Conservation (phyloP, 1,140 invertebrate genomes). For the Hermetia illucens region DNA sequence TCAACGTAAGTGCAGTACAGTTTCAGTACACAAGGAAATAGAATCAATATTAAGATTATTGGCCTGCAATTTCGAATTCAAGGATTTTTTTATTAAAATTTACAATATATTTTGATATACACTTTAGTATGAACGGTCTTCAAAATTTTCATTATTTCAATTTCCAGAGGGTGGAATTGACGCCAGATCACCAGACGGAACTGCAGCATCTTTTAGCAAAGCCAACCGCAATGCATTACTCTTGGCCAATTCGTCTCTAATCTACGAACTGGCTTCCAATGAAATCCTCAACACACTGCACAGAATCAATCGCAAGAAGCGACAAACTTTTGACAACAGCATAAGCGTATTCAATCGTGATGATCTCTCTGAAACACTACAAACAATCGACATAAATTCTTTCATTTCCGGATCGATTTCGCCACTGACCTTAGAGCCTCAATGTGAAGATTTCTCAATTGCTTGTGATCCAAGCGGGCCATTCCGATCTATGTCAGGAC, state of each 20-base stretch:
- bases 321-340: constrained; percentile 56
- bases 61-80: too few relatives aligned
- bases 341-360: constrained; percentile 47
- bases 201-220: constrained; percentile 74
- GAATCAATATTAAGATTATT: too few relatives aligned
- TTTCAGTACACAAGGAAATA: too few relatives aligned
- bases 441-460: constrained; percentile 46
- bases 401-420: constrained; percentile 37
- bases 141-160: too few relatives aligned
- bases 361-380: constrained; percentile 53
- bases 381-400: constrained; percentile 52
- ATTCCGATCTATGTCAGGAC: constrained; percentile 70
- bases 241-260: constrained; percentile 72
- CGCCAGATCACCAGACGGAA: constrained; percentile 71
- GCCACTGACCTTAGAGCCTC: constrained; percentile 27
- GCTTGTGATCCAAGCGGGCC: constrained; percentile 66
- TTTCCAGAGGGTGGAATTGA: constrained; percentile 58
- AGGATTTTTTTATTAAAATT: too few relatives aligned
- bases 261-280: constrained; percentile 74
- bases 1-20: constrained; percentile 18
- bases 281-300: constrained; percentile 60
- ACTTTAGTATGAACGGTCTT: too few relatives aligned
- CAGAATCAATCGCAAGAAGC: constrained; percentile 41
- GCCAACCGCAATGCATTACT: constrained; percentile 68
- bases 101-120: too few relatives aligned